Base-by-base conservation (phyloP, 2,113 vertebrate genomes). In the Sclerurus mexicanus region DNA sequence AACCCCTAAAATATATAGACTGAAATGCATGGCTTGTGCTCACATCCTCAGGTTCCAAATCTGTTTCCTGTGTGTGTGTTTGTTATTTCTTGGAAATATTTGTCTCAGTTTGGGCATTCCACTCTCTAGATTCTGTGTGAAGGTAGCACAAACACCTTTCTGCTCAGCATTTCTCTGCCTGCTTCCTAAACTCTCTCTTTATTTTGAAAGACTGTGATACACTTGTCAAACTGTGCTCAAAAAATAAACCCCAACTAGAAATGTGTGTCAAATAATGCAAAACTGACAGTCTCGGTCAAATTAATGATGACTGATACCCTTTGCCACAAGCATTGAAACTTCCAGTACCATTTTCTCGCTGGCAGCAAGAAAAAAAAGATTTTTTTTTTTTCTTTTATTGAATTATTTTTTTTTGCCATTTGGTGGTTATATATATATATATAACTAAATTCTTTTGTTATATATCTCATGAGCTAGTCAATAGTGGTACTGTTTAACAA, bases 261-360 rank as follows among this genome's bases (percentile, higher is more conserved):
- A 55, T 83, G 44, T 47, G 52, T 71, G 73, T 64, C 52, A 89
- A 82, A 53, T 35, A 89, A 91, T 64, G 17, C n/a, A 42, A 59
- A 97, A 71, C 85, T 87, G 60, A 87, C 87, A 93, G 85, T 67
- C 90, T 47, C 35, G 40, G 84, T 84, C 75, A 94, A 88, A 80
- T 83, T 78, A 74, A 75, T 86, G 82, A 52, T 86, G 93, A 58
- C 47, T 85, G 90, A 92, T 76, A 72, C 4, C 7, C 84, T 31
- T 93, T 92, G 93, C 56, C 47, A 47, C 55, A 74, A 92, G 49
- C 53, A 24, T 64, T 9, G 17, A 60, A 68, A 73, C 14, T 79
- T 88, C 84, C 76, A 78, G 21, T 82, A 69, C 37, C 12, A 52
- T 71, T 39, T 90, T 80, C 67, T 66, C 74, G 46, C 78, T 88